phyloP scores from a whole-genome alignment of 2,888 invertebrate species.

The Invenusta paracnida region DNA sequence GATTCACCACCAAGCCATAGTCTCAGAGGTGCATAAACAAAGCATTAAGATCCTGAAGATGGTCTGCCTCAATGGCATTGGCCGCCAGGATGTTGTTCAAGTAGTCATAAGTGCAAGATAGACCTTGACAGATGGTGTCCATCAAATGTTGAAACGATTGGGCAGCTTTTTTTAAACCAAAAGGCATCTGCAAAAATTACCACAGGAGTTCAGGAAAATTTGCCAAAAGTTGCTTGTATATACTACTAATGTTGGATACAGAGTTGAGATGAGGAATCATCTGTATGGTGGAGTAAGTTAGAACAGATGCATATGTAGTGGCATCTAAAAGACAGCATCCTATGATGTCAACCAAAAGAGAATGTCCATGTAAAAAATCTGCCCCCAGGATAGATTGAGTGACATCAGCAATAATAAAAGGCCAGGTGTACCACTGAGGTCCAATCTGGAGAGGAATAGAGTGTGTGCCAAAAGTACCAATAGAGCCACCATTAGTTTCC shows the following conservation, averaged over 20 bases:
- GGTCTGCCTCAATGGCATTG: conserved; percentile 35
- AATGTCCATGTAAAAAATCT: conserved; percentile 44
- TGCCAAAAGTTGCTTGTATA: conserved; percentile 12
- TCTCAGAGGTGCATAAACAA: conserved; percentile 43
- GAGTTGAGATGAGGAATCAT: not conserved
- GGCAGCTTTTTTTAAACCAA: conserved; percentile 39
- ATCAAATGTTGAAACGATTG: conserved; percentile 40
- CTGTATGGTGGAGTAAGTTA: not conserved
- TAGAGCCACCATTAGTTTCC: not conserved
- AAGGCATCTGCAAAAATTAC: conserved; percentile 42
- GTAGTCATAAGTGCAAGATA: not conserved
- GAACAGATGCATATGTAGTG: not conserved
- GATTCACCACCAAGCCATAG: conserved; percentile 42
- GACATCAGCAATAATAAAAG: conserved; percentile 46
- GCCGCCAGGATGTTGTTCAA: conserved; percentile 44
- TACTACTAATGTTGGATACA: not conserved
- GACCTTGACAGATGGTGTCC: conserved; percentile 22
- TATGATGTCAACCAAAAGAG: conserved; percentile 40
- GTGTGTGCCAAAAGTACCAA: not conserved
- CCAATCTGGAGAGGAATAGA: not conserved
- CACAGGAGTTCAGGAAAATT: conserved; percentile 30
- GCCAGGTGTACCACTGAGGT: conserved; percentile 39
- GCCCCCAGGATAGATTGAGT: conserved; percentile 46
- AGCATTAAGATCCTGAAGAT: conserved; percentile 41
- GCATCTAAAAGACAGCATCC: conserved; percentile 2